Evolutionary conservation across 2,113 vertebrate species (phyloP).

Genomic region (Pteruthius melanotis): DNA sequence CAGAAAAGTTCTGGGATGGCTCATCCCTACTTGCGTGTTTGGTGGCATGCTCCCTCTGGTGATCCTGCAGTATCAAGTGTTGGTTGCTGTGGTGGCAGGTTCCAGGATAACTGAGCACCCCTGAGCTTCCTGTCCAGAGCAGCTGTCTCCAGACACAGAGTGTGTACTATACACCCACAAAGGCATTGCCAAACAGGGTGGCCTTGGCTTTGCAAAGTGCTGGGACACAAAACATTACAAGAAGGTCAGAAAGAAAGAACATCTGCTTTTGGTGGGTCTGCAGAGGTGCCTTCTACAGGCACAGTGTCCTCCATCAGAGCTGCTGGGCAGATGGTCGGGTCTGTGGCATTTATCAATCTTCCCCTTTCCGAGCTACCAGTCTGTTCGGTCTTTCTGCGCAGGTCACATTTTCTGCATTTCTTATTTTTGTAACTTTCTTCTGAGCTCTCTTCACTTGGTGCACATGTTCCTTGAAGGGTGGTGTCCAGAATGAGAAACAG

Average conservation of each 20-base stretch:
- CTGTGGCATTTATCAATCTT: fast-evolving
- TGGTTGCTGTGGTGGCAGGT: background rate
- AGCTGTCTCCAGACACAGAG: background rate
- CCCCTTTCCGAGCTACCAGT: background rate
- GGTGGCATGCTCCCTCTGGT: background rate
- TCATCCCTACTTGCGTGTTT: background rate
- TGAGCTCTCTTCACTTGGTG: background rate
- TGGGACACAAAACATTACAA: fast-evolving
- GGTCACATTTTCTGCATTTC: background rate
- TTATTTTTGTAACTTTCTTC: background rate
- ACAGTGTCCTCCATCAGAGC: fast-evolving
- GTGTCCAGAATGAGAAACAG: background rate
- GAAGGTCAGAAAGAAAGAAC: background rate
- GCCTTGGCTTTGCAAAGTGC: background rate
- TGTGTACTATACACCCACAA: fast-evolving
- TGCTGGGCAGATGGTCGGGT: background rate
- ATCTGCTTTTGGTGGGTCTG: background rate
- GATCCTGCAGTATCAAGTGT: background rate
- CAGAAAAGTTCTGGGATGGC: background rate
- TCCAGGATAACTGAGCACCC: background rate
- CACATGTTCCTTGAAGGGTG: background rate
- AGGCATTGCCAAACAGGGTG: fast-evolving
- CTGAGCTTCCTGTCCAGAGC: background rate
- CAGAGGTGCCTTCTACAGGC: background rate
- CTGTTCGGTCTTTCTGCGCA: background rate